Evolutionary conservation across 2,113 vertebrate genomes (phyloP).

Genomic region (Apodemus sylvaticus): DNA sequence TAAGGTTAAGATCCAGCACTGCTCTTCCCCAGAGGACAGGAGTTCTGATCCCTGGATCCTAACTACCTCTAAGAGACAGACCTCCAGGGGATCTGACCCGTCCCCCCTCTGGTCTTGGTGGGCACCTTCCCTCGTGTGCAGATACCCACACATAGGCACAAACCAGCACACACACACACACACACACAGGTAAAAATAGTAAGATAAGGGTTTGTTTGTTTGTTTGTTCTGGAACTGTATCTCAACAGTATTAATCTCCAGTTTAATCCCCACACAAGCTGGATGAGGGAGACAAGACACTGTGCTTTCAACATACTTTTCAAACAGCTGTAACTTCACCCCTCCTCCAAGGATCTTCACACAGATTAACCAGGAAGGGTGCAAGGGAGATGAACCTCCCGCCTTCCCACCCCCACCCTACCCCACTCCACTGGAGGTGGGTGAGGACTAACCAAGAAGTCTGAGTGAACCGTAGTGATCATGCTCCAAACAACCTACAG

Average conservation of each 20-base stretch:
- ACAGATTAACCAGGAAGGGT: background rate
- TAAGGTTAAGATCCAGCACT: background rate
- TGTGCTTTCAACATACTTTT: background rate
- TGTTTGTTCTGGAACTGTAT: background rate
- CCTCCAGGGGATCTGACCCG: too few species aligned
- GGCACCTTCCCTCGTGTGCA: background rate
- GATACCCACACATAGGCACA: background rate
- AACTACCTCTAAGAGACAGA: background rate
- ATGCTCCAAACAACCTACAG: background rate
- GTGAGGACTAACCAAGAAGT: background rate
- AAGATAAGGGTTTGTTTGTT: too few species aligned
- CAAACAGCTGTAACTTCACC: constrained; percentile 32
- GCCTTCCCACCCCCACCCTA: background rate
- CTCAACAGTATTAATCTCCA: background rate
- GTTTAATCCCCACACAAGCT: background rate
- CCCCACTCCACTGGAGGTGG: background rate
- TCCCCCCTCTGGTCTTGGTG: too few species aligned
- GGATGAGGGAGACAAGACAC: too few species aligned
- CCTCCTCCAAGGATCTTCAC: background rate
- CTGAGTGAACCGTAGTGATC: background rate
- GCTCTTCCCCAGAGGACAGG: background rate
- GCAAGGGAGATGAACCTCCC: background rate
- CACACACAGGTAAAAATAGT: background rate
- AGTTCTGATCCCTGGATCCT: background rate
- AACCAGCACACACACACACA: too few species aligned